phyloP scores from a whole-genome alignment of 2,113 vertebrate genomes.

The Corythornis cristatus region DNA sequence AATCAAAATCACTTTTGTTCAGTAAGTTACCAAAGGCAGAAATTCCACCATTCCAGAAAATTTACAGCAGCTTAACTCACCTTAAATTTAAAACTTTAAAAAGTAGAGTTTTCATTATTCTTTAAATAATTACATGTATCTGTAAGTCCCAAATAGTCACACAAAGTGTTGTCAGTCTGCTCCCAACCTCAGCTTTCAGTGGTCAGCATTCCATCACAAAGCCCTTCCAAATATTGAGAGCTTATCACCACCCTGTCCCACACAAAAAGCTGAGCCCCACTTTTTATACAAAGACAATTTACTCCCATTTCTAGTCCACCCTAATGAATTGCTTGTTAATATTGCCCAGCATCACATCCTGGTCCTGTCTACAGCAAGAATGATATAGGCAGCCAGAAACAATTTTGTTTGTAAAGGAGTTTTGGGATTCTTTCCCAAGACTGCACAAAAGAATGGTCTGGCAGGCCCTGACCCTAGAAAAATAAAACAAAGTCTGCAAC shows the following conservation, averaged over 20 bases:
- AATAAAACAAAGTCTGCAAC: conserved; percentile 30
- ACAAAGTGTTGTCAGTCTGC: not conserved
- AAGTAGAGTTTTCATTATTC: not conserved
- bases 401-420: not conserved
- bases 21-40: not conserved
- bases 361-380: not conserved
- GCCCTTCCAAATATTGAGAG: not conserved
- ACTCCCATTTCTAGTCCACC: not conserved
- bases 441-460: conserved; percentile 26
- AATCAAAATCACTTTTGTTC: not conserved
- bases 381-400: not conserved
- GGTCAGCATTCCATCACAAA: not conserved
- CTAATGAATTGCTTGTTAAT: not conserved
- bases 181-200: not conserved
- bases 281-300: not conserved
- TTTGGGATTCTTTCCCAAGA: conserved; percentile 13
- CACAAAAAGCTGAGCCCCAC: not conserved
- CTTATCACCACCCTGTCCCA: not conserved
- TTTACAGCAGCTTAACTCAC: not conserved
- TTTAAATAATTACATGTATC: not conserved
- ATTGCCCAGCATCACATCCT: not conserved
- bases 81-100: not conserved
- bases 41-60: not conserved
- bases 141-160: not conserved
- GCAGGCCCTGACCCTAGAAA: not conserved